Conservation (phyloP, 2,888 invertebrate genomes). For the Drosophila acutilabella region DNA sequence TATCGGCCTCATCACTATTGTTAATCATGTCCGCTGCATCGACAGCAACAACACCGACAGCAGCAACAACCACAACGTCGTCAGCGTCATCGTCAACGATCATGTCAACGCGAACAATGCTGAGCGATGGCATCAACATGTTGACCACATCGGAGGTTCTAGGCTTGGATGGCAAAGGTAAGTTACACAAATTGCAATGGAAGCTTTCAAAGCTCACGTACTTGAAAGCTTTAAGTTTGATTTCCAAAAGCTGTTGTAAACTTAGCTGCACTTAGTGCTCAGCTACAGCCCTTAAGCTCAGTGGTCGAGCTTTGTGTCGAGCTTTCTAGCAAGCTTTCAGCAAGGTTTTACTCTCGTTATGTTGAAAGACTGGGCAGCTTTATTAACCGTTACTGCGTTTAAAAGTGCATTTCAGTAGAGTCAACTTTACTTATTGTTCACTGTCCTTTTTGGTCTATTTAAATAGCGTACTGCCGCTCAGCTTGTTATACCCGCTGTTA, state of each 20-base stretch:
- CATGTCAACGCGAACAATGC: slow-evolving; percentile 24
- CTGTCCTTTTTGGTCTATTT: slow-evolving; percentile 16
- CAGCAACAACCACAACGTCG: slow-evolving; percentile 46
- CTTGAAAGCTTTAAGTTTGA: no score
- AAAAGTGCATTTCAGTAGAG: no score
- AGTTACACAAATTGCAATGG: slow-evolving; percentile 67
- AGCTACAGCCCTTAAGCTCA: no score
- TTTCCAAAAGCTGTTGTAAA: no score
- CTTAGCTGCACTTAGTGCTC: no score
- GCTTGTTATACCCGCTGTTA: background rate
- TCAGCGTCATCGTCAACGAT: background rate
- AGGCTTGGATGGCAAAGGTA: slow-evolving; percentile 86
- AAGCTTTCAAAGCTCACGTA: background rate
- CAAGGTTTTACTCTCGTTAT: background rate
- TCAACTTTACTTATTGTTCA: slow-evolving; percentile 17
- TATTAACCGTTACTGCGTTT: no score
- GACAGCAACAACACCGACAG: slow-evolving; percentile 23
- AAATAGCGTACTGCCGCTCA: slow-evolving; percentile 1
- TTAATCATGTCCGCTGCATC: slow-evolving; percentile 54
- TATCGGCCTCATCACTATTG: slow-evolving; percentile 36
- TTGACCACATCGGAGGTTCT: slow-evolving; percentile 72
- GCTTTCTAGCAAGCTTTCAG: background rate
- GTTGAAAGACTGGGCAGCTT: no score
- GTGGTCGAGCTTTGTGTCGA: no score
- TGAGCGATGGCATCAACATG: slow-evolving; percentile 52